Evolutionary conservation across 2,888 invertebrate species (phyloP), one percentile per base, ranked within the genome.

Genomic region (Hemithea aestivaria): DNA sequence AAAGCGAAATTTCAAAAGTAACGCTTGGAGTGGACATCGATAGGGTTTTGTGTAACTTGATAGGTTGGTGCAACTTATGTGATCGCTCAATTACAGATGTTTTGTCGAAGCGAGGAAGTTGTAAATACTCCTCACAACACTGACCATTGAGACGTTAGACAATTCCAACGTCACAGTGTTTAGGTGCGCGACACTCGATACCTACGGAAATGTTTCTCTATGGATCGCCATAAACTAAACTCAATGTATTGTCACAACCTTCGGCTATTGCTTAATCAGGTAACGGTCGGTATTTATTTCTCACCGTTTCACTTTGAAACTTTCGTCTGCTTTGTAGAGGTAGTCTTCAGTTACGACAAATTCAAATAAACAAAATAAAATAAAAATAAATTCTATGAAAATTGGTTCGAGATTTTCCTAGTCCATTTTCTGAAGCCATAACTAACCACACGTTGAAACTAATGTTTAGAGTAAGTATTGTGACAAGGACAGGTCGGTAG

Each of bases 1-100:
- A 61, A 64, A 56, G 62, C 63, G 53, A 44, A 44, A 60, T 64
- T 55, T 49, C 58, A 53, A 56, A 61, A 56, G 39, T 53, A 39
- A 47, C 35, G 41, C 45, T 45, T 57, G 62, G 66, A 66, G 63
- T 62, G 66, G 65, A 57, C 59, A 61, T 37, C 51, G 66, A 61
- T 69, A 70, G 72, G 74, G 72, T 68, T 72, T 74, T 61, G 65
- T 61, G 76, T 73, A 83, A 84, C 66, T 66, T 58, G 83, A 84
- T 82, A 82, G 73, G 68, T 67, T 66, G 56, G 56, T 63, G 72
- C 70, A 60, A 79, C 70, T 73, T 75, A 79, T 75, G 68, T 82
- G 84, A 85, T 77, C 72, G 72, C 82, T 85, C 83, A 81, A 85
- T 85, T 80, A 81, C 68, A 48, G 62, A 67, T 75, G 79, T 75